Base-by-base conservation (phyloP, 2,797 vertebrate species). In the Brachymystax lenok region DNA sequence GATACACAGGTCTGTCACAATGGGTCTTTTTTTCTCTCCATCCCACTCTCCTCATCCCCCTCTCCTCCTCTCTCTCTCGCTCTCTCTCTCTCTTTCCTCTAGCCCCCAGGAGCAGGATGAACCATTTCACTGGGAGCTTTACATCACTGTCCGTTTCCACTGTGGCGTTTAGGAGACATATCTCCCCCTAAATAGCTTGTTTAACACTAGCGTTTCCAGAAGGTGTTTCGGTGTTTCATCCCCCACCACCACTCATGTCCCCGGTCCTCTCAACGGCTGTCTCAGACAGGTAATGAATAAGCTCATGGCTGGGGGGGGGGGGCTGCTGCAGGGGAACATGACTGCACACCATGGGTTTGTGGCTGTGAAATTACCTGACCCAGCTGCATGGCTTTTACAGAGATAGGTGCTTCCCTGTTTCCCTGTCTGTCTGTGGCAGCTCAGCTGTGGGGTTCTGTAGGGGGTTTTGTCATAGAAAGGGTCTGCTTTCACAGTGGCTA, bases 311-410 rank as follows among this genome's bases (percentile, higher is more conserved):
- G 40, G 59, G n/a, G 21, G n/a, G n/a, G 24, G 24, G 24, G 24
- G 24, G 24, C 24, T 24, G 35, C 59, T 82, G n/a, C 35, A 64
- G 87, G 89, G 81, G 80, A 82, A 86, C 85, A 83, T 86, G 86
- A 84, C 87, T 86, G 86, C 88, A 85, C 87, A 85, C 86, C 88
- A 81, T 77, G 78, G 80, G 81, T 90, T 82, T 82, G 82, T 82
- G 82, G 82, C 84, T 90, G 90, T 91, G 91, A 90, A 92, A 92
- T 92, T 88, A 92, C 88, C 92, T 88, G 85, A 89, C 88, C 85
- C 85, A 54, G 89, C 87, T 87, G 89, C 88, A 85, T 83, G 64
- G 89, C 87, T 87, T 85, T 83, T 76, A 77, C 79, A 8, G 73
- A 28, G 28, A 74, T 77, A 83, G 87, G 85, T 87, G 82, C 78